Base-by-base conservation (phyloP, 1,140 invertebrate genomes). In the Drosophila gunungcola region DNA sequence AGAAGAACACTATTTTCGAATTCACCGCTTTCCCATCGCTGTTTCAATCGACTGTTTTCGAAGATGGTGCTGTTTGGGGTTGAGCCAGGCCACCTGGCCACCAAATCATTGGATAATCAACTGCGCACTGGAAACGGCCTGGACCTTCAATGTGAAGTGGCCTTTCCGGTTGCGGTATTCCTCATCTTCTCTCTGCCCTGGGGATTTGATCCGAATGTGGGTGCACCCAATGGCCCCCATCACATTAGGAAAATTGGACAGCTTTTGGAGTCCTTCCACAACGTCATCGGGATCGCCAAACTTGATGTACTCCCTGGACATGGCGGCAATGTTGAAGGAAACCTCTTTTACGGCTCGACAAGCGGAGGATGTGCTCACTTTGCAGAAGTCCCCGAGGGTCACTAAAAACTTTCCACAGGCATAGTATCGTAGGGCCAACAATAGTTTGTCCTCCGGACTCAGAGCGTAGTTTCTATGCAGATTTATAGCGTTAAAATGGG, bases 221-320 rank as follows among this genome's bases (percentile, higher is more conserved):
- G 57, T 51, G 32, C 57, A 60, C n/a, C 45, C 57, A 6, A 60
- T 29, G 9, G 32, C 45, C 2, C 45, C 57, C 43, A 60, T 51
- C 4, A 51, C 45, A 3, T 36, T 46, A 3, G 32, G 45, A 38
- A 60, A 39, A 1, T 49, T 36, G 1, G 43, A 12, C 2, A 58
- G 32, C 2, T 13, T 11, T 42, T 56, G 27, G 39, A 56, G 43
- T 9, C 32, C 27, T 4, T 41, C 27, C 1, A 16, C 12, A 1
- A 43, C 41, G 13, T 43, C 27, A 6, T 43, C 25, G 38, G 29
- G 39, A 1, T 43, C 39, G 12, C 41, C 54, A 3, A 56, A 56
- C n/a, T 43, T 56, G 10, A 56, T 32, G 36, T 13, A 58, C n/a
- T 58, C 56, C 16, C 32, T 49, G 9, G 29, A 32, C 43, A 58